phyloP scores from a whole-genome alignment of 1,140 invertebrate genomes.

The Charaxes varanes region DNA sequence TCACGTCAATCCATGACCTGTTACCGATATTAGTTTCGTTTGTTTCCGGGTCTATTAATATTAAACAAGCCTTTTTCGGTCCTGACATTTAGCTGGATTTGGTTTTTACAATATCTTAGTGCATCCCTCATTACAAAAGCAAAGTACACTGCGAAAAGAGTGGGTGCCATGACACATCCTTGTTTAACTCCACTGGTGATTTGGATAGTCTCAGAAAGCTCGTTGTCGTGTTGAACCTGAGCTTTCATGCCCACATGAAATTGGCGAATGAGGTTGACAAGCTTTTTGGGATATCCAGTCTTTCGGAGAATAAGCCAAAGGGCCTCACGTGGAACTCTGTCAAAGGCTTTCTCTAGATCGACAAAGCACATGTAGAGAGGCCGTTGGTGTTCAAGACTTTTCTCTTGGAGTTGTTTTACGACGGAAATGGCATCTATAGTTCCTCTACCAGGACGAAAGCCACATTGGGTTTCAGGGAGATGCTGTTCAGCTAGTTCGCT shows the following conservation, averaged over 20 bases:
- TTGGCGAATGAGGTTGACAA: constrained; percentile 14
- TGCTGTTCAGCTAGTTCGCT: no score
- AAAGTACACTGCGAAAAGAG: constrained; percentile 12
- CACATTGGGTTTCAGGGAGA: constrained; percentile 30
- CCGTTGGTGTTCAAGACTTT: constrained; percentile 23
- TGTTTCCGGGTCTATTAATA: no score
- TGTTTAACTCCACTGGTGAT: constrained; percentile 13
- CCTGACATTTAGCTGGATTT: no score
- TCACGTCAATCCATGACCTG: no score
- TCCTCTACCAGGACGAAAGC: constrained; percentile 20
- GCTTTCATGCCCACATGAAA: no score
- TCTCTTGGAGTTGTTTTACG: constrained; percentile 24
- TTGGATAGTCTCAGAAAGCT: constrained; percentile 2
- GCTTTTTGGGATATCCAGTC: constrained; percentile 17
- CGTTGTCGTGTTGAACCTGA: constrained; percentile 14
- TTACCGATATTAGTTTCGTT: no score
- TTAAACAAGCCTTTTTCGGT: no score
- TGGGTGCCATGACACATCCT: constrained; percentile 12
- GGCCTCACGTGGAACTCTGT: no score
- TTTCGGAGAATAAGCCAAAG: constrained; percentile 16
- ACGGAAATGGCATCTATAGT: constrained; percentile 28
- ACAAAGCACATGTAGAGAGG: no score
- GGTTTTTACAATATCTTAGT: constrained; percentile 10
- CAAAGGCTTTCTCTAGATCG: no score
- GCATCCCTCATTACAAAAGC: constrained; percentile 9